Percentiles rank a stretch among this genome's conserved stretches.
These are phyloP conservation scores for Apamea sordens DNA, from an alignment of 2,888 invertebrate species.

Conservation along the genomic window DNA sequence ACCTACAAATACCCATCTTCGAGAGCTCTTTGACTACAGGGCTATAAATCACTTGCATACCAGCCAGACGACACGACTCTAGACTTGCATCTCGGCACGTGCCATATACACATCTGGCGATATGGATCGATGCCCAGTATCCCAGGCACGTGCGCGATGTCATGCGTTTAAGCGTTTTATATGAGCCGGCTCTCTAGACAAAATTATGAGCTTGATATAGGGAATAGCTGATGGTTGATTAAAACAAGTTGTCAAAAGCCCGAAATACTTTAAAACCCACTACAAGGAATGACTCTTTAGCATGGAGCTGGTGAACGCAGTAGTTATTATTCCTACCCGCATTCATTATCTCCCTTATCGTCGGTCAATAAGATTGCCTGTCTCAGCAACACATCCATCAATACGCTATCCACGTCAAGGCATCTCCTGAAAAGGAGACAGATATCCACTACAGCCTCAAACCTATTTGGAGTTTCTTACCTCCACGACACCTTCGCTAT, in stretches of 20 bases:
- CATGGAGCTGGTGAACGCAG: not conserved
- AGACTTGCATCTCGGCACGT: conserved; percentile 18
- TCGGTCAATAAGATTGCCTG: not conserved
- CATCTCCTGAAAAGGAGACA: not conserved
- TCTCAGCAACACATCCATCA: not conserved
- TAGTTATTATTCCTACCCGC: not conserved
- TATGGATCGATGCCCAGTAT: conserved; percentile 34
- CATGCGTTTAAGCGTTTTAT: conserved; percentile 9
- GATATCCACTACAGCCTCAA: not conserved
- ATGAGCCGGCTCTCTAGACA: not conserved
- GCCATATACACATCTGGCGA: conserved; percentile 31
- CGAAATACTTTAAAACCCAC: not conserved
- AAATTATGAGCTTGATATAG: not conserved
- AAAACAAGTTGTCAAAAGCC: not conserved
- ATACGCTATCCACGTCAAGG: not conserved
- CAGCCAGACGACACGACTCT: not conserved
- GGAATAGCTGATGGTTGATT: too few species aligned
- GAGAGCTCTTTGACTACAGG: not conserved
- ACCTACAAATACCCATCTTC: conserved; percentile 9
- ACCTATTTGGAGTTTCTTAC: not conserved
- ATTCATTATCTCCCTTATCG: not conserved
- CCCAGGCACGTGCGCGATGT: conserved; percentile 18
- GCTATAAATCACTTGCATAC: conserved; percentile 37
- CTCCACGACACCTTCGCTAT: not conserved
- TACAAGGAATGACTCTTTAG: not conserved